Base-by-base conservation (phyloP, 2,888 invertebrate genomes). In the Archips crataeganus region DNA sequence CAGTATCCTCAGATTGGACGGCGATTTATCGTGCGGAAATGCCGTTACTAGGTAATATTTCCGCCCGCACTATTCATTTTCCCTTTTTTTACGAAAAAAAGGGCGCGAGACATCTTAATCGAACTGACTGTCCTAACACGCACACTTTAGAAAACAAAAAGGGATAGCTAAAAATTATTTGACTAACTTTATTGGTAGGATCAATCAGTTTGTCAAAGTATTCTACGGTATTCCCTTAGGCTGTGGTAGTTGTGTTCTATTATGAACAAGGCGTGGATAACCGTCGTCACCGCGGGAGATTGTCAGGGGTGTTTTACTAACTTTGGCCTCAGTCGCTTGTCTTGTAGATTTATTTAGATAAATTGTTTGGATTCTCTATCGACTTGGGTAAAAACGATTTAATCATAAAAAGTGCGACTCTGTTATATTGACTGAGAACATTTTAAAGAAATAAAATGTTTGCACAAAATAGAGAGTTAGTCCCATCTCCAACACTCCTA, bases 11-110 rank as follows among this genome's bases (percentile, higher is more conserved):
- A 94, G 94, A 95, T 94, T 95, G 91, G 93, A 87, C 90, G 89
- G 88, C 91, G 90, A 94, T 94, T 94, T 95, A 95, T 95, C 90
- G 94, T 88, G 93, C 94, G 94, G 95, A 95, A 95, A 94, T 90
- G 90, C 92, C 91, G 93, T 93, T 93, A 92, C 90, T 91, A 86
- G 83, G 91, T 94, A 94, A 95, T 94, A 94, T 94, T 94, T 95
- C 95, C 95, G 94, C 91, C 89, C 82, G 86, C 86, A 87, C 90
- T 90, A 90, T 94, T 92, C 93, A 91, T 90, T 94, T 94, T 93
- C 90, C 93, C 87, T 93, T 93, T 94, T 23, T 94, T 94, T 90
- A 89, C 87, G 85, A 91, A 94, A 93, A 83, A 94, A 94, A 92
- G 93, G 93, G 94, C 94, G 90, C 92, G 93, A 90, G 90, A 92